Conservation (phyloP, 2,113 vertebrate genomes). For the Bothrops jararaca region DNA sequence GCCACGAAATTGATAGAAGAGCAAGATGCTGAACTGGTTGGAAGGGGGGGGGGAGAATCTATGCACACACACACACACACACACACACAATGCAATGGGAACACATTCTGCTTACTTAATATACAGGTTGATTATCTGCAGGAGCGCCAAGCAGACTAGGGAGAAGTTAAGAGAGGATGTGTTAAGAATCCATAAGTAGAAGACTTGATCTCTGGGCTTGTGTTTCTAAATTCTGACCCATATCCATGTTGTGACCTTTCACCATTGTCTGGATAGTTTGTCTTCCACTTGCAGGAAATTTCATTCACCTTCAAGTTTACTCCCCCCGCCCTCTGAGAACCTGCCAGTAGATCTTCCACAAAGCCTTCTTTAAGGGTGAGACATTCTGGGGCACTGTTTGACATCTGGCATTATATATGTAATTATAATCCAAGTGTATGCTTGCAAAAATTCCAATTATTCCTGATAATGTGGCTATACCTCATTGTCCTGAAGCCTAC, state of each 20-base stretch:
- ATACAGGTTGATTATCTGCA: not conserved
- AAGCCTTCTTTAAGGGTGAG: not conserved
- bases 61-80: not conserved
- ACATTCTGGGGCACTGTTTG: not conserved
- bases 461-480: not conserved
- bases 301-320: not conserved
- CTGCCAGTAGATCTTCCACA: not conserved
- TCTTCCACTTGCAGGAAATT: not conserved
- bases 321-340: not conserved
- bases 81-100: not conserved
- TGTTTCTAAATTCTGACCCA: not conserved
- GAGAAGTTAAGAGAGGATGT: not conserved
- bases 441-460: not conserved
- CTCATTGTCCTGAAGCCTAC: not conserved
- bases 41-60: not conserved
- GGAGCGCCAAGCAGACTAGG: not conserved
- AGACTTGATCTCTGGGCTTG: not conserved
- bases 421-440: not conserved
- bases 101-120: not conserved
- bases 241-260: not conserved
- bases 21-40: not conserved
- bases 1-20: constrained; percentile 9
- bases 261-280: not conserved
- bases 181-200: not conserved
- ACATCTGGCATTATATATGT: not conserved